Base-by-base conservation (phyloP, 2,113 vertebrate genomes). In the Cryptomyrus ogoouensis region DNA sequence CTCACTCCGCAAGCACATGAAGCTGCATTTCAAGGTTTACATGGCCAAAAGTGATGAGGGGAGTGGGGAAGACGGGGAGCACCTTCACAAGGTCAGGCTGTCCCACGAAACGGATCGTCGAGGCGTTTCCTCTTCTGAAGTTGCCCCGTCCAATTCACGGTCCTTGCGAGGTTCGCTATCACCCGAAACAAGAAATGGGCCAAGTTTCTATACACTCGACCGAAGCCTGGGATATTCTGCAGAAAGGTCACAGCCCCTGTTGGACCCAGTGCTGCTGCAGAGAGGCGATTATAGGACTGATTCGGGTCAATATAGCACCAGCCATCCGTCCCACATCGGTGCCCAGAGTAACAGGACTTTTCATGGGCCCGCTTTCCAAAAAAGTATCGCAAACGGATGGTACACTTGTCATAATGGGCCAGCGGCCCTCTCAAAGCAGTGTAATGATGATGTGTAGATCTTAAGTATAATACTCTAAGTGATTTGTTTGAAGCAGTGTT, bases 391-490 rank as follows among this genome's bases (percentile, higher is more conserved):
- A n/a, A 96, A 96, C 44, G 96, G 96, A 88, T 96, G 96, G 96
- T 96, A 96, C 93, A 96, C 96, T n/a, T 96, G 96, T 89, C 96
- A 96, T 91, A 94, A 92, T 66, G 94, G 93, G 66, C 93, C 95
- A 91, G 95, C 96, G 92, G 92, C 95, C 91, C 93, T 93, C 87
- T 90, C 94, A 90, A 95, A 96, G 91, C 94, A 94, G 7, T 95
- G 95, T 89, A 94, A 92, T 70, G 94, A 92, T 53, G 83, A 84
- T 47, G 44, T 47, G 44, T 84, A 46, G 84, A 84, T 62, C 31
- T n/a, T 42, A 3, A 74, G 1, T 10, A 83, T 90, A 88, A 87
- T 89, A n/a, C 66, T 19, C 70, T 4, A 7, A 24, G 31, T 74
- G 9, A 44, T 87, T 66, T 66, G 62, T 27, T 66, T 70, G 3